A percentile compares a stretch with the other conserved stretches of the same genome.
These are phyloP conservation scores for Trochalopteron elliotii DNA, from an alignment of 2,113 vertebrate species.

Conservation along the genomic window DNA sequence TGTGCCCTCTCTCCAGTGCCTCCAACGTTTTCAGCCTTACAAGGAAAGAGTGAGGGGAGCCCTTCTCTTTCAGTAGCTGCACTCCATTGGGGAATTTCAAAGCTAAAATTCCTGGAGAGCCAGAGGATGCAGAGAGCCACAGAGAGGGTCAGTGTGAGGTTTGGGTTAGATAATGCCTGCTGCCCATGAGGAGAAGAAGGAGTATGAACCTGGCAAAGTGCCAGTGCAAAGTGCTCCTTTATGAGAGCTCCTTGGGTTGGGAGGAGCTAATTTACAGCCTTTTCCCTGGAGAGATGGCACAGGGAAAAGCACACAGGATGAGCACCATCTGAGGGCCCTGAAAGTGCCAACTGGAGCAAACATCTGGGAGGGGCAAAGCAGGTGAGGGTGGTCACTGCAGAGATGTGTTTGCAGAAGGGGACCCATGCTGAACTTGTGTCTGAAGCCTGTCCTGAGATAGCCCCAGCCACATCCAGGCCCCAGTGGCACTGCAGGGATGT, in stretches of 20 bases:
- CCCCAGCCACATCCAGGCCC: rapidly evolving
- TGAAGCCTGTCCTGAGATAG: not conserved
- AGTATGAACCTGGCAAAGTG: not conserved
- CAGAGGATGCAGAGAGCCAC: not conserved
- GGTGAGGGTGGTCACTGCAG: not conserved
- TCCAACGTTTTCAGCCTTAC: not conserved
- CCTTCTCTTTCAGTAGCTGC: not conserved
- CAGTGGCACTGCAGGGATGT: not conserved
- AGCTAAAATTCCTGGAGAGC: not conserved
- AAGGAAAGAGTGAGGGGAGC: not conserved
- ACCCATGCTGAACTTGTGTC: not conserved
- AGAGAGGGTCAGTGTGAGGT: not conserved
- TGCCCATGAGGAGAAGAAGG: not conserved
- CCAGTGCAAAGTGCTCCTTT: not conserved
- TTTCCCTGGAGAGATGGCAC: not conserved
- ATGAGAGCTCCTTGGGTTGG: not conserved
- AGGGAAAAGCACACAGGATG: rapidly evolving
- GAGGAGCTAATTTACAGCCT: not conserved
- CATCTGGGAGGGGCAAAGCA: not conserved
- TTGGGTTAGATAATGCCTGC: not conserved
- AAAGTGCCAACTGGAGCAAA: not conserved
- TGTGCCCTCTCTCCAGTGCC: not conserved
- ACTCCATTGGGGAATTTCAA: not conserved
- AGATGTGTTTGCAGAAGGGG: not conserved
- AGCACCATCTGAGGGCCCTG: rapidly evolving